Conservation (phyloP, 2,888 invertebrate genomes). For the Hydraecia micacea region DNA sequence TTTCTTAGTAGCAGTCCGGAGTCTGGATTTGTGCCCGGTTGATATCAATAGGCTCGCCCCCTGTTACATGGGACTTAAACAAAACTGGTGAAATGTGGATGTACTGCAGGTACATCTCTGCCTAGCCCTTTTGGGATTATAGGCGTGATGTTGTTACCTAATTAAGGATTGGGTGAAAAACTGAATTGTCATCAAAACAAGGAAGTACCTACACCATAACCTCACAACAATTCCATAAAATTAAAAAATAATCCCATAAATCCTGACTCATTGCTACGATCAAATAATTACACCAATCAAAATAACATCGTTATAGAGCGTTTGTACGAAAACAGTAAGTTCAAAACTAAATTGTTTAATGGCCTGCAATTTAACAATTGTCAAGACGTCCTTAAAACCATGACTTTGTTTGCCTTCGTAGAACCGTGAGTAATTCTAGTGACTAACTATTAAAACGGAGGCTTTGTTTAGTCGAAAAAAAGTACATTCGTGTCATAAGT, state of each 20-base stretch:
- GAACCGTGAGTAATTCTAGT: constrained; percentile 59
- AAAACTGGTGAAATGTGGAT: too few species aligned
- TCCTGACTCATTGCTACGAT: constrained; percentile 53
- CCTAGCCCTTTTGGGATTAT: too few species aligned
- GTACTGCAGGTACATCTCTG: not conserved
- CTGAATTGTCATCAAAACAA: constrained; percentile 34
- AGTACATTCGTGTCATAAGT: constrained; percentile 56
- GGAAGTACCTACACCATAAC: constrained; percentile 25
- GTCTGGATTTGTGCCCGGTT: too few species aligned
- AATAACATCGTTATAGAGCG: constrained; percentile 27
- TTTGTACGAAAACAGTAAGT: constrained; percentile 70
- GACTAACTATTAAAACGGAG: constrained; percentile 60
- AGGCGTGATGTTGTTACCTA: not conserved
- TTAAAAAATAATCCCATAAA: constrained; percentile 58
- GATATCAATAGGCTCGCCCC: too few species aligned
- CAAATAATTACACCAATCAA: constrained; percentile 60
- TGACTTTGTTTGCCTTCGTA: constrained; percentile 59
- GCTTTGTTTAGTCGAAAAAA: constrained; percentile 57
- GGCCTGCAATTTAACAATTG: constrained; percentile 82
- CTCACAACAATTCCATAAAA: constrained; percentile 23
- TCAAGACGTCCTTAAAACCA: constrained; percentile 58
- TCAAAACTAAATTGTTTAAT: constrained; percentile 70
- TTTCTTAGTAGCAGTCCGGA: not conserved
- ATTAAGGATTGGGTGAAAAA: not conserved
- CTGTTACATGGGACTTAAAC: too few species aligned